Conservation (phyloP, 37 sponge, comb jelly and placozoan species). For the Ephydatia muelleri region DNA sequence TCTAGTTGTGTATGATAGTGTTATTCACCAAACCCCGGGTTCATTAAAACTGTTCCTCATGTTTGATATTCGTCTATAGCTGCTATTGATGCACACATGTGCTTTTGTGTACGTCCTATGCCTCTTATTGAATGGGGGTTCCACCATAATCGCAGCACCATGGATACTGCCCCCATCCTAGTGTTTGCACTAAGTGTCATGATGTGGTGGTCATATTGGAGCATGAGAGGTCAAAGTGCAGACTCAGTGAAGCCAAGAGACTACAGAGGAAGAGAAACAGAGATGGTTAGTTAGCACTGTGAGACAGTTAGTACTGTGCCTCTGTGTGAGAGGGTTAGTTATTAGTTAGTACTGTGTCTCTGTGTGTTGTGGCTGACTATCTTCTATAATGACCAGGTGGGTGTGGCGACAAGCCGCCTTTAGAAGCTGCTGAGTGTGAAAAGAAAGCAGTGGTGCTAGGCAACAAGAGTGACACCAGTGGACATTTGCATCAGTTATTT, state of each 20-base stretch:
- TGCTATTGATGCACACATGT: background rate
- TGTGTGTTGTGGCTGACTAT: background rate
- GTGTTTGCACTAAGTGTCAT: constrained; percentile 10
- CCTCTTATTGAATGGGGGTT: no score
- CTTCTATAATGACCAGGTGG: background rate
- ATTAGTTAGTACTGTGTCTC: background rate
- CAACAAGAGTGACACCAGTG: background rate
- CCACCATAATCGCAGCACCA: background rate
- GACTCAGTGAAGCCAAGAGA: background rate
- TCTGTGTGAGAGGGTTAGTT: background rate
- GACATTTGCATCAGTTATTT: constrained; percentile 7
- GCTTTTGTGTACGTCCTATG: no score
- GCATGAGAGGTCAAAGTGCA: constrained; percentile 15
- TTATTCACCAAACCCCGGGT: no score
- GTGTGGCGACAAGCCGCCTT: background rate
- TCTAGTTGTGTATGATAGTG: no score
- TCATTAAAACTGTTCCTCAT: no score
- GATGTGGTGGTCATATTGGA: constrained; percentile 18
- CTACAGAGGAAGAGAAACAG: constrained; percentile 22
- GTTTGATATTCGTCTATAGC: no score
- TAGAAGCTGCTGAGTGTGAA: background rate
- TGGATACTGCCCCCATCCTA: constrained; percentile 17
- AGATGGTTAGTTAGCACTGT: background rate
- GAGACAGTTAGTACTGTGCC: background rate
- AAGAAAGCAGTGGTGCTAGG: background rate